Conservation (phyloP, 2,797 vertebrate species). For the Natrix natrix region DNA sequence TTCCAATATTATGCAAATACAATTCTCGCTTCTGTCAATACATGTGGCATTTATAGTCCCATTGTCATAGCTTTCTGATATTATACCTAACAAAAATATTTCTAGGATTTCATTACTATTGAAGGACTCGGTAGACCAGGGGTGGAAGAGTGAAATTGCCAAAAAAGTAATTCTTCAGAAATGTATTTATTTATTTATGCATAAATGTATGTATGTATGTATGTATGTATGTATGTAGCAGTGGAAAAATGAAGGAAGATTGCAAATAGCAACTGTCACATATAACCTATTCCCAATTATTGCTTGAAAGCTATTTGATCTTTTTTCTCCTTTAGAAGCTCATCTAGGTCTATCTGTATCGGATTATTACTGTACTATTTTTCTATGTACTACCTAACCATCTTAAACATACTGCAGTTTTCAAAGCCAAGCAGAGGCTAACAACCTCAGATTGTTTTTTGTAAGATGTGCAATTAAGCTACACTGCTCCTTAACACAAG, state of each 20-base stretch:
- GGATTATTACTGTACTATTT: not conserved
- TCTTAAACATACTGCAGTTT: not conserved
- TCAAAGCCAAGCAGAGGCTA: slow-evolving; percentile 8
- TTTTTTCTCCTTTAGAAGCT: not conserved
- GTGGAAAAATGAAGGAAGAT: too few species aligned
- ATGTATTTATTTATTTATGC: too few species aligned
- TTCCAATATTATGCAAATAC: too few species aligned
- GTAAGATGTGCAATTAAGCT: slow-evolving; percentile 15
- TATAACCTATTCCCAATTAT: not conserved
- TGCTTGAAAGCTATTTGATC: not conserved
- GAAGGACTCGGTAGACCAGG: not conserved
- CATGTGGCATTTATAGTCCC: too few species aligned
- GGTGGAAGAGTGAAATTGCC: not conserved
- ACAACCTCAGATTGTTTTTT: slow-evolving; percentile 7
- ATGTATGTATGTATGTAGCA: too few species aligned
- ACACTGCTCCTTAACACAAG: slow-evolving; percentile 12
- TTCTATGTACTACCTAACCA: not conserved
- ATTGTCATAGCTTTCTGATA: too few species aligned
- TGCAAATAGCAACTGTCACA: not conserved
- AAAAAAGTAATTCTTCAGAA: slow-evolving; percentile 1
- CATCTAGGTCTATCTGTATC: not conserved
- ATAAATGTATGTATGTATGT: too few species aligned
- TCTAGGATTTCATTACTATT: not conserved
- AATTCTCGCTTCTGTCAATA: too few species aligned
- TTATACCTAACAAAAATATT: too few species aligned